Base-by-base conservation (phyloP, 92 coral and sea anemone genomes). In the Epizoanthus rinbou region DNA sequence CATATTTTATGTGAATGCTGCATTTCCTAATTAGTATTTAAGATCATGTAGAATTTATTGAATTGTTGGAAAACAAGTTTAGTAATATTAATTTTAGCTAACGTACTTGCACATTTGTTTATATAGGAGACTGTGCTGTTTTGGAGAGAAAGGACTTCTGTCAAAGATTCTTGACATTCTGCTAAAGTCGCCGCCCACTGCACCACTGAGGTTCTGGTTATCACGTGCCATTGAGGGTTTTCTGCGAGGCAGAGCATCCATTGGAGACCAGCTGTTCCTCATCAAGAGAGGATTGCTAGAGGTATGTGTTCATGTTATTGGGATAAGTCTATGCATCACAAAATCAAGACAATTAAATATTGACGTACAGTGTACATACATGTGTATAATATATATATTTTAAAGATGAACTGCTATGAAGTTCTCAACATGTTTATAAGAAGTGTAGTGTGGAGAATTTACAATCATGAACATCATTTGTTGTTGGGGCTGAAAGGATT, bases 221-320 rank as follows among this genome's bases (percentile, higher is more conserved):
- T 97, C 99, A 69, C 88, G 99, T 3, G 99, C 99, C 10, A 94
- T 97, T 37, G 99, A 97, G 67, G 99, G 99, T 47, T 97, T 97
- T 91, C 88, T 97, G 5, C 90, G 99, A 22, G 99, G 99, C 15
- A 87, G 94, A 75, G 97, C 99, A 0, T 97, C 99, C 17, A 86
- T 89, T 68, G 99, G 98, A 16, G 95, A 97, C 41, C 99, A 97
- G 86, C 74, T 97, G 80, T 97, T 97, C 57, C 94, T 97, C 8
- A 94, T 94, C 91, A 97, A 97, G 71, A 87, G 99, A 78, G 98
- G 99, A 39, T 96, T 97, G 17, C 79, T 97, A 52, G 93, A 97
- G 95, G 98, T 93, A 76, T 19, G 83, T 69, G 22, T 25, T 58
- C 15, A 37, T 37, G 3, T 37, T 37, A 37, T 37, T 37, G 43